A percentile compares a stretch with the other conserved stretches of the same genome.
These are phyloP conservation scores for Lithobates pipiens DNA, from an alignment of 2,797 vertebrate species.

Conservation along the genomic window DNA sequence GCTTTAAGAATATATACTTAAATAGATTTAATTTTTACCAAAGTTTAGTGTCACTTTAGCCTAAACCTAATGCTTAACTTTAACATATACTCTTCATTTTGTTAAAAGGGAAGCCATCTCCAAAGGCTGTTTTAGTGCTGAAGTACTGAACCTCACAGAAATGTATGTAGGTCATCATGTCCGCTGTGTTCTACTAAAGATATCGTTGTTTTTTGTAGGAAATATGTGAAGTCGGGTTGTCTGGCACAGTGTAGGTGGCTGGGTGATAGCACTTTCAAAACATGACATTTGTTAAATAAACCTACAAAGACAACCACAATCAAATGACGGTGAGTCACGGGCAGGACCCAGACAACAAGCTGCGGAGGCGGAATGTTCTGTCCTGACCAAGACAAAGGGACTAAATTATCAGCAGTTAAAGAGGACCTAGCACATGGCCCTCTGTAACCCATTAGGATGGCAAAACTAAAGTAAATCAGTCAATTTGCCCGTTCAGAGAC, in stretches of 20 bases:
- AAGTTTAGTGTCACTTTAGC: too few species aligned
- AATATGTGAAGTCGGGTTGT: neutral
- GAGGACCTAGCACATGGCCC: neutral
- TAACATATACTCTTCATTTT: too few species aligned
- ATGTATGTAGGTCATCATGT: too few species aligned
- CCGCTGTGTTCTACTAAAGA: neutral
- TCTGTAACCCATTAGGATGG: too few species aligned
- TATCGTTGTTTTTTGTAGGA: neutral
- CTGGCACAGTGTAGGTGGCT: neutral
- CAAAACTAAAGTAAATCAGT: too few species aligned
- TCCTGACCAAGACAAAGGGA: neutral
- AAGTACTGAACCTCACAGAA: too few species aligned
- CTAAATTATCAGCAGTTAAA: neutral
- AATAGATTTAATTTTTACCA: too few species aligned
- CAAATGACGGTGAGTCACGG: constrained; percentile 15
- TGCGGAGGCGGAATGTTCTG: neutral
- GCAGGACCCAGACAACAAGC: neutral
- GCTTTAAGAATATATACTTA: too few species aligned
- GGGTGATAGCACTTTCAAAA: constrained; percentile 24
- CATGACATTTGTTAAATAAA: constrained; percentile 6
- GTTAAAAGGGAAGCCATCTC: too few species aligned
- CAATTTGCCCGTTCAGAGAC: too few species aligned
- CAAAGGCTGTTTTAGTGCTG: too few species aligned
- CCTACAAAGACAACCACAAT: constrained; percentile 9
- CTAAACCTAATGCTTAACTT: too few species aligned